Evolutionary conservation across 2,797 vertebrate species (phyloP), one percentile per base, ranked within the genome.

Genomic region (Sus cebifrons): DNA sequence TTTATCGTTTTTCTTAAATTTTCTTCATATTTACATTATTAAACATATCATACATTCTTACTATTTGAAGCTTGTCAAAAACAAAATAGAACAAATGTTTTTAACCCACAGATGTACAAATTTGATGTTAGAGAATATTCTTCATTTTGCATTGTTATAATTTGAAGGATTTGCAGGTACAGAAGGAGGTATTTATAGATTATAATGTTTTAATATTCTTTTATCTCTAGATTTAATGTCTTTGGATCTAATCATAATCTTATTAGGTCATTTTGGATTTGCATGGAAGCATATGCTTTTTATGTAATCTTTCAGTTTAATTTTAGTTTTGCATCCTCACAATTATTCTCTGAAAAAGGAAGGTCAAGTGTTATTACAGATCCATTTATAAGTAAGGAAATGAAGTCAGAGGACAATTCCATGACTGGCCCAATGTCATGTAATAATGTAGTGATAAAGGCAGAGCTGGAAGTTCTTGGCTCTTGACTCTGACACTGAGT

Each of bases 1-100:
- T 96, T 86, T 93, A 67, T 75, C 18, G 5, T 68, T 95, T 95
- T 94, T 73, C 16, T 87, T 79, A 10, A 92, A 54, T 62, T 89
- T 85, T 70, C 36, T 29, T 93, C 20, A 29, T 64, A 15, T 65
- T 93, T 85, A 60, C 15, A 73, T 2, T 56, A 77, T 85, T 68
- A 91, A 84, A 84, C 10, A 93, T 75, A 68, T 94, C 74, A 58
- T 77, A 32, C 27, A 16, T 32, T 86, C 60, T 94, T 95, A 74
- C 10, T 29, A 89, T 81, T 89, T 60, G 36, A 78, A 75, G 21
- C 11, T 71, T 96, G 67, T 77, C 32, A 92, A 94, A 83, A 95
- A 29, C 6, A 65, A 15, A 73, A 54, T 32, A 44, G 54, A 77
- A 36, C 1, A 78, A 73, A 54, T 60, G 16, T 67, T 44, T 85